Evolutionary conservation across 2,888 invertebrate species (phyloP), one percentile per base, ranked within the genome.

Genomic region (Standfussiana lucernea): DNA sequence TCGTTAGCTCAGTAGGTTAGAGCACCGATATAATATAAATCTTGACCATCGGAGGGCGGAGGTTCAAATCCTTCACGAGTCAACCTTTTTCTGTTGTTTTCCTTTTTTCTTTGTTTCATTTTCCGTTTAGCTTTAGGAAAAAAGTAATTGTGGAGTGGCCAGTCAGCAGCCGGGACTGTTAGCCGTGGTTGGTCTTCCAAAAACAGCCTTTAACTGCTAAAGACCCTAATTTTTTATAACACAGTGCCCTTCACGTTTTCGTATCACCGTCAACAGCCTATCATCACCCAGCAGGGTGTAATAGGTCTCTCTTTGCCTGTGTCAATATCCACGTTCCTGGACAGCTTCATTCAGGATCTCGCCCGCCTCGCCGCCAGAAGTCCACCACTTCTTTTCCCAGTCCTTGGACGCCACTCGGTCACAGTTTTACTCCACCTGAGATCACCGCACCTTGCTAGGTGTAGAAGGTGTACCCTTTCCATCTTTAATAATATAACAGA

Each of bases 1-100:
- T 62, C 37, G 62, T 62, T 62, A 62, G 62, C 62, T 62, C 62
- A 62, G 62, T 62, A 62, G 61, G 61, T 62, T 37, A 37, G 61
- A 61, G 61, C 61, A 24, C 61, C 75, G 68, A 75, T 61, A 61
- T 61, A 61, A 61, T 35, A 1, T 11, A 61, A 61, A 35, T 0
- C 61, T 61, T 61, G 61, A 32, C 18, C 56, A 59, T 59, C 56
- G 56, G 56, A 59, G 56, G 56, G 56, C 56, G 56, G 56, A 59
- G 56, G 56, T 59, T 59, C 56, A 59, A 59, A 59, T 59, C 56
- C 56, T 59, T 59, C 56, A 59, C 56, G 28, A 59, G 56, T 59
- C 56, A 32, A 59, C 28, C 28, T 28, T 59, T 59, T 59, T 15
- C 1, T 7, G 6, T 56, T 28, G 24, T 56, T 56, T 28, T 1